phyloP scores from a whole-genome alignment of 2,888 invertebrate genomes.

The Pandemis corylana region DNA sequence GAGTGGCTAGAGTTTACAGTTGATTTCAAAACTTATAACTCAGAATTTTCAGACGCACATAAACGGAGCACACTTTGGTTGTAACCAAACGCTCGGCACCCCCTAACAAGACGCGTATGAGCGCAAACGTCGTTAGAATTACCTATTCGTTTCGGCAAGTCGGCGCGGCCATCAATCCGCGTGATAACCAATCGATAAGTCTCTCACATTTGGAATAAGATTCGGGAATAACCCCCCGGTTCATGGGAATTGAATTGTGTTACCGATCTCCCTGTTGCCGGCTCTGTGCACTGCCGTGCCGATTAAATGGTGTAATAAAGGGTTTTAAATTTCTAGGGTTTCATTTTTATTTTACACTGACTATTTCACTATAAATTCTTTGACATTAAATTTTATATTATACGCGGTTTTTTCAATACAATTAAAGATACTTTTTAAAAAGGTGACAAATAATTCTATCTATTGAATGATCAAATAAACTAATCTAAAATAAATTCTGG shows the following conservation, averaged over 20 bases:
- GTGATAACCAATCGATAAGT: constrained; percentile 24
- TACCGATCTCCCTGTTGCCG: constrained; percentile 22
- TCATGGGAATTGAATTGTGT: constrained; percentile 36
- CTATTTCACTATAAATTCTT: too few relatives aligned
- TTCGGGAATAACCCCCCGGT: constrained; percentile 31
- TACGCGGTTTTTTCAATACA: too few relatives aligned
- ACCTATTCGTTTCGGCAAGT: constrained; percentile 7
- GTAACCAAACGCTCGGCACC: background rate
- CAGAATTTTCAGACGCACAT: too few relatives aligned
- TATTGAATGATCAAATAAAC: too few relatives aligned
- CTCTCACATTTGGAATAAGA: constrained; percentile 31
- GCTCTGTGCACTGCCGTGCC: constrained; percentile 11
- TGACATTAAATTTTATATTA: too few relatives aligned
- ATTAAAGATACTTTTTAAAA: too few relatives aligned
- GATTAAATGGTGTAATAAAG: background rate
- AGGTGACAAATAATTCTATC: too few relatives aligned
- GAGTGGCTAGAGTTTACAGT: too few relatives aligned
- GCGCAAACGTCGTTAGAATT: constrained; percentile 31
- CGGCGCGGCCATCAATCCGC: constrained; percentile 15
- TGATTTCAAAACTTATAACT: too few relatives aligned
- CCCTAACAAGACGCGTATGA: background rate
- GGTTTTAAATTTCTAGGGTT: background rate
- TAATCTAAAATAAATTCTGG: too few relatives aligned
- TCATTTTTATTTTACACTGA: background rate
- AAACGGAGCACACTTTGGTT: too few relatives aligned